Conservation (phyloP, 1,140 invertebrate genomes). For the Helicorthomorpha holstii region DNA sequence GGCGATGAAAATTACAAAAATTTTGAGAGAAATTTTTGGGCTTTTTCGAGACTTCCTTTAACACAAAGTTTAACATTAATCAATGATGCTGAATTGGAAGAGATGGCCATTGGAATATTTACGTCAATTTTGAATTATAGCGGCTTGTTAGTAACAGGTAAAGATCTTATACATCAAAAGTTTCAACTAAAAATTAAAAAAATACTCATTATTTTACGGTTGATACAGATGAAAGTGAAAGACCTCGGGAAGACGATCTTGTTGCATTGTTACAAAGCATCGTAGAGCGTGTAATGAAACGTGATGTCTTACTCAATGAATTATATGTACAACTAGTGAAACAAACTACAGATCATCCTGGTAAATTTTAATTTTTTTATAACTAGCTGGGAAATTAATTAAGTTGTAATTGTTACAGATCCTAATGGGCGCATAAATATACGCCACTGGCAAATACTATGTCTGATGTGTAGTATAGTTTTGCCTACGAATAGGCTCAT, state of each 20-base stretch:
- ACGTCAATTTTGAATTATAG: slow-evolving; percentile 50
- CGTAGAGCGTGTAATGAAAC: slow-evolving; percentile 74
- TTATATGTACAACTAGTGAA: slow-evolving; percentile 85
- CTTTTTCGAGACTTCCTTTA: slow-evolving; percentile 61
- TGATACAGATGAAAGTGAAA: slow-evolving; percentile 31
- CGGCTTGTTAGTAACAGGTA: slow-evolving; percentile 43
- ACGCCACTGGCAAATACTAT: slow-evolving; percentile 81
- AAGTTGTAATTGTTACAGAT: slow-evolving; percentile 43
- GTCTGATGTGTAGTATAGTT: slow-evolving; percentile 70
- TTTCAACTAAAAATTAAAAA: background rate
- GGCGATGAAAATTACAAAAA: slow-evolving; percentile 71
- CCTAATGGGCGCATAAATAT: slow-evolving; percentile 71
- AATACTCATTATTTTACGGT: background rate
- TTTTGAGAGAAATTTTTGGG: slow-evolving; percentile 73
- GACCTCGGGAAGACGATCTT: slow-evolving; percentile 63
- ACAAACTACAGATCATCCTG: slow-evolving; percentile 65
- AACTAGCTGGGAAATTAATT: background rate
- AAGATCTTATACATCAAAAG: background rate
- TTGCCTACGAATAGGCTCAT: slow-evolving; percentile 65
- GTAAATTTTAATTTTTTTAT: slow-evolving; percentile 13
- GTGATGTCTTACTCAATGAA: slow-evolving; percentile 72
- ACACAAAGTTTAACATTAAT: slow-evolving; percentile 65
- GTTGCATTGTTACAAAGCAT: slow-evolving; percentile 71
- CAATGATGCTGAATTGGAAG: slow-evolving; percentile 64
- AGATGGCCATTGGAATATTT: slow-evolving; percentile 51